These are phyloP conservation scores for Cancer borealis DNA, from an alignment of 2,888 invertebrate species.

Conservation along the genomic window DNA sequence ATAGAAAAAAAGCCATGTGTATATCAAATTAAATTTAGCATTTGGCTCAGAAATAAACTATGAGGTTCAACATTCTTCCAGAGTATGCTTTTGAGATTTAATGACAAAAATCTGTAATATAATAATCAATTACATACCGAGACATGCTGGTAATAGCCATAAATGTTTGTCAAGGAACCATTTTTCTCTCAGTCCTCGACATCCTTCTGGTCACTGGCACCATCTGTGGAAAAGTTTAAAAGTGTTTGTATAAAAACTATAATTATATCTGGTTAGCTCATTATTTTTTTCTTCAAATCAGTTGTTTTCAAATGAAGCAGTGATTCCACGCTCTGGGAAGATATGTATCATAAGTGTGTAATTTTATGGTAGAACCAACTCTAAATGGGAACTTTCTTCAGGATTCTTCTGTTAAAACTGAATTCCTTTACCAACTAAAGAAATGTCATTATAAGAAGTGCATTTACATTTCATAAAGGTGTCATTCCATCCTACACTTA, in stretches of 20 bases:
- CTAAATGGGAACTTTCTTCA: no score
- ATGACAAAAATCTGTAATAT: not conserved
- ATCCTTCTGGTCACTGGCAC: constrained; percentile 65
- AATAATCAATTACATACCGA: constrained; percentile 54
- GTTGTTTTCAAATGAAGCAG: no score
- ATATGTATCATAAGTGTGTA: no score
- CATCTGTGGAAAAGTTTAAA: constrained; percentile 54
- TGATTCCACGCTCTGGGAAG: no score
- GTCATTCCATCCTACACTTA: no score
- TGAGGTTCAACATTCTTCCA: not conserved
- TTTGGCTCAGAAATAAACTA: not conserved
- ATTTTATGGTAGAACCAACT: no score
- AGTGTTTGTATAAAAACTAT: not conserved
- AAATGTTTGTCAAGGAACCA: constrained; percentile 73
- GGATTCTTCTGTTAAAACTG: no score
- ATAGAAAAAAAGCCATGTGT: not conserved
- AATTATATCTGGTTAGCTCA: not conserved
- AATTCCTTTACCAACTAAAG: no score
- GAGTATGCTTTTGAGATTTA: not conserved
- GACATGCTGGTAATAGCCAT: constrained; percentile 68
- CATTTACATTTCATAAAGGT: no score
- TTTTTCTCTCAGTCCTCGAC: constrained; percentile 56
- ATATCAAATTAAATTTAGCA: not conserved
- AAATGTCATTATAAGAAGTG: no score
- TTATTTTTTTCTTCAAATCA: no score